Evolutionary conservation across 30 jellyfish, hydroid and myxozoan genomes (phyloP).

Genomic region (Cassiopea andromeda): DNA sequence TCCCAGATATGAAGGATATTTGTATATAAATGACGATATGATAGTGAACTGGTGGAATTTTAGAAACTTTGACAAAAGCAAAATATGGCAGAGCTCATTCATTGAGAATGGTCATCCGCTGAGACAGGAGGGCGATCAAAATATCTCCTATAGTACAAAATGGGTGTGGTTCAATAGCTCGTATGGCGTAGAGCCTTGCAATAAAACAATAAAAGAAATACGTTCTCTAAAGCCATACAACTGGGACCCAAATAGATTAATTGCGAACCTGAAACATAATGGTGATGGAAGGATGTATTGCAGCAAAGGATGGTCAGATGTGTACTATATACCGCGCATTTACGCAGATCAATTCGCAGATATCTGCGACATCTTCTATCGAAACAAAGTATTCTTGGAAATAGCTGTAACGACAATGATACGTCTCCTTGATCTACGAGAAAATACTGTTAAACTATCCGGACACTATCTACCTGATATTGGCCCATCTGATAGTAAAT

Average conservation of each 20-base stretch:
- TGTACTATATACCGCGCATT: slow-evolving; percentile 79
- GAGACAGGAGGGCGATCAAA: slow-evolving; percentile 4
- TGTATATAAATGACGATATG: slow-evolving; percentile 86
- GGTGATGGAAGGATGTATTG: slow-evolving; percentile 76
- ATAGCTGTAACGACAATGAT: slow-evolving; percentile 86
- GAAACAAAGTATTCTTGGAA: slow-evolving; percentile 76
- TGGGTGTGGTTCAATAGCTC: slow-evolving; percentile 86
- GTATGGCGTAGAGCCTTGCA: slow-evolving; percentile 59
- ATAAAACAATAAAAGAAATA: slow-evolving; percentile 41
- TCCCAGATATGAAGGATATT: slow-evolving; percentile 78
- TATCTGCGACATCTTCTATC: slow-evolving; percentile 64
- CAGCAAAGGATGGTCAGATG: slow-evolving; percentile 94
- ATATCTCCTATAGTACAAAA: slow-evolving; percentile 21
- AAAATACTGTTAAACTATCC: slow-evolving; percentile 65
- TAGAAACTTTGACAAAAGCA: slow-evolving; percentile 47
- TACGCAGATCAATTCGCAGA: slow-evolving; percentile 73
- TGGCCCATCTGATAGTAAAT: slow-evolving; percentile 70
- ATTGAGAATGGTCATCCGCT: slow-evolving; percentile 71
- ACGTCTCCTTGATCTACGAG: slow-evolving; percentile 68
- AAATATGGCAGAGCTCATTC: slow-evolving; percentile 86
- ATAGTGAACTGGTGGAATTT: slow-evolving; percentile 93
- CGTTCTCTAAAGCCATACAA: slow-evolving; percentile 13
- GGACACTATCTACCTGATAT: slow-evolving; percentile 87
- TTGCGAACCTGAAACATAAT: slow-evolving; percentile 46
- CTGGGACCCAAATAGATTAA: slow-evolving; percentile 26